Percentiles rank a stretch among this genome's conserved stretches.
phyloP scores from a whole-genome alignment of 2,113 vertebrate species.

The Cyanistes caeruleus region DNA sequence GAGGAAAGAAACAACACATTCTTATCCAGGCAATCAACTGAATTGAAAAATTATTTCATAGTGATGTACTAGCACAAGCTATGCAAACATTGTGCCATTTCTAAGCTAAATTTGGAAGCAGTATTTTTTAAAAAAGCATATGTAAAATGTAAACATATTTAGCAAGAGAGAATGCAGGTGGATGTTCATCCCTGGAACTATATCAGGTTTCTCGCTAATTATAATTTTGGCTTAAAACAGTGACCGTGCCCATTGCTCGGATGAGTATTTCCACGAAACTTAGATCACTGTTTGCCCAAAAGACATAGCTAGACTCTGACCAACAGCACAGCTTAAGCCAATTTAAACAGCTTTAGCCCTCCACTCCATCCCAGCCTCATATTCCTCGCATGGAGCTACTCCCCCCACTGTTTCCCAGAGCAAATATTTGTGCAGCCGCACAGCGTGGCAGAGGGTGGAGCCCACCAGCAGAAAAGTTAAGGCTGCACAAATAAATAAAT shows the following conservation, averaged over 20 bases:
- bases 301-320: constrained; percentile 57
- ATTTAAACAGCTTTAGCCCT: constrained; percentile 41
- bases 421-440: constrained; percentile 47
- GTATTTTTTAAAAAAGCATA: background rate
- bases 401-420: background rate
- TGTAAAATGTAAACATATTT: constrained; percentile 24
- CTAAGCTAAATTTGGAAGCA: background rate
- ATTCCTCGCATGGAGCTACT: background rate
- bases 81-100: background rate
- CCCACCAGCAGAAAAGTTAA: background rate
- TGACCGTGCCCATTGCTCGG: background rate
- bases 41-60: background rate
- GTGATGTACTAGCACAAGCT: background rate
- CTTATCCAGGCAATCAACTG: background rate
- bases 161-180: background rate
- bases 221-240: background rate
- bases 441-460: background rate
- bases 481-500: background rate
- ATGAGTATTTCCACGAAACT: constrained; percentile 1
- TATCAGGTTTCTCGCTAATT: background rate
- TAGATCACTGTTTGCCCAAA: background rate
- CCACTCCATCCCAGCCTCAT: background rate
- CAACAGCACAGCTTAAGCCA: background rate
- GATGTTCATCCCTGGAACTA: background rate
- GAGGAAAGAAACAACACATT: background rate